phyloP scores from a whole-genome alignment of 2,888 invertebrate species.

The Antheraea assamensis region DNA sequence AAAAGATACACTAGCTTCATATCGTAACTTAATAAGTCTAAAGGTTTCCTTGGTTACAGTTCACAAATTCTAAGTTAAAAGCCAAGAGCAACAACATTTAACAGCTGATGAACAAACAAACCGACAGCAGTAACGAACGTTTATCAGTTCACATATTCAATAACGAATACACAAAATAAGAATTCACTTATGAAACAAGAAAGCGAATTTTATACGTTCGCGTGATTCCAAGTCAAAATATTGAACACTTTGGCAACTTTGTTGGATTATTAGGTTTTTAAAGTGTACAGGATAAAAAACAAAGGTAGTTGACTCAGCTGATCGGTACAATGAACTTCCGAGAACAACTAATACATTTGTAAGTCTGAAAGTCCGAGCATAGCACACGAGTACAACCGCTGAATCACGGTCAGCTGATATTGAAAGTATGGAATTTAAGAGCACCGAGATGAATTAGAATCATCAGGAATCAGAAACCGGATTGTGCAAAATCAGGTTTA shows the following conservation, averaged over 20 bases:
- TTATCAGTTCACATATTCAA: constrained; percentile 41
- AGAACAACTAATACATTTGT: constrained; percentile 54
- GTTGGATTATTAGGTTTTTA: constrained; percentile 53
- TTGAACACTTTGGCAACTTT: constrained; percentile 58
- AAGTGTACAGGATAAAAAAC: constrained; percentile 47
- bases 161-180: constrained; percentile 23
- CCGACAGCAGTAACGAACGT: constrained; percentile 36
- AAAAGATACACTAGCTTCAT: background rate
- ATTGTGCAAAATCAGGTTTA: constrained; percentile 29
- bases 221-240: constrained; percentile 55
- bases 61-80: constrained; percentile 52
- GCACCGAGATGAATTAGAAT: constrained; percentile 21
- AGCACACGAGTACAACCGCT: constrained; percentile 38
- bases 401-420: constrained; percentile 52
- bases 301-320: constrained; percentile 70
- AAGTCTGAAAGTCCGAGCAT: constrained; percentile 49
- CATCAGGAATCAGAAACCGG: constrained; percentile 24
- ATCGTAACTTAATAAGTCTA: background rate
- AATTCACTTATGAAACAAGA: constrained; percentile 32
- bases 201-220: constrained; percentile 35
- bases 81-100: constrained; percentile 44
- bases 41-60: background rate
- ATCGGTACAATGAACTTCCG: constrained; percentile 71
- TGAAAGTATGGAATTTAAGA: constrained; percentile 23
- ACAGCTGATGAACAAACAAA: constrained; percentile 50